Conservation (phyloP, 2,797 vertebrate genomes). For the Setipinna tenuifilis region DNA sequence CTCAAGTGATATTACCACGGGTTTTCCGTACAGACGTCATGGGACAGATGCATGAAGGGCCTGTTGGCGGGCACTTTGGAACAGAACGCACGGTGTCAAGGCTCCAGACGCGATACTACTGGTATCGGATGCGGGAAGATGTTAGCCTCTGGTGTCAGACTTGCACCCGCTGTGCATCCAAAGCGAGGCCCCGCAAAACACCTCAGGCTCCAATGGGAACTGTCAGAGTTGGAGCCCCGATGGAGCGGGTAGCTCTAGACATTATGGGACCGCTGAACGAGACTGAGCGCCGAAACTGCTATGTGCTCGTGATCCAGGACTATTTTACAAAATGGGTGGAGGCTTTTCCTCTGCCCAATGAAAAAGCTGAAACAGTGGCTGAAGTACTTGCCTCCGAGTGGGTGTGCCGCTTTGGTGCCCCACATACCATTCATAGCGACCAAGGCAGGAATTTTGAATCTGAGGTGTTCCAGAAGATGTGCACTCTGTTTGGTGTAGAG, state of each 20-base stretch:
- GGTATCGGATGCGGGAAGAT: background rate
- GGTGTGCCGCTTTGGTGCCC: background rate
- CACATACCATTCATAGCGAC: background rate
- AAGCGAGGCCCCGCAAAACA: background rate
- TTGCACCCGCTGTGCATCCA: background rate
- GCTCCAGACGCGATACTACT: constrained; percentile 25
- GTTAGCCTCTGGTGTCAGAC: background rate
- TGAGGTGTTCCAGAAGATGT: background rate
- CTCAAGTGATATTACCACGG: constrained; percentile 39
- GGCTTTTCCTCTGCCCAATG: no score
- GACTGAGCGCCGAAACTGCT: no score
- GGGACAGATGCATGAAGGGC: constrained; percentile 45
- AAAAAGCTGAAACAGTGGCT: no score
- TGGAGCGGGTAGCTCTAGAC: no score
- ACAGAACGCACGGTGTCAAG: constrained; percentile 20
- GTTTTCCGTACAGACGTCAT: constrained; percentile 29
- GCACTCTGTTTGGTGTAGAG: constrained; percentile 27
- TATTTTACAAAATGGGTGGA: no score
- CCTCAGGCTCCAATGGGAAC: background rate
- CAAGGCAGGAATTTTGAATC: background rate
- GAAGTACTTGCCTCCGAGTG: no score
- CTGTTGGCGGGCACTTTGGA: constrained; percentile 47
- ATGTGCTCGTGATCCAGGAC: no score
- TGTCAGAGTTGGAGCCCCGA: no score
- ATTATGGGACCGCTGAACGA: no score